Evolutionary conservation across 30 jellyfish, hydroid and myxozoan species (phyloP), one percentile per base, ranked within the genome.

Genomic region (Aurelia sp.): DNA sequence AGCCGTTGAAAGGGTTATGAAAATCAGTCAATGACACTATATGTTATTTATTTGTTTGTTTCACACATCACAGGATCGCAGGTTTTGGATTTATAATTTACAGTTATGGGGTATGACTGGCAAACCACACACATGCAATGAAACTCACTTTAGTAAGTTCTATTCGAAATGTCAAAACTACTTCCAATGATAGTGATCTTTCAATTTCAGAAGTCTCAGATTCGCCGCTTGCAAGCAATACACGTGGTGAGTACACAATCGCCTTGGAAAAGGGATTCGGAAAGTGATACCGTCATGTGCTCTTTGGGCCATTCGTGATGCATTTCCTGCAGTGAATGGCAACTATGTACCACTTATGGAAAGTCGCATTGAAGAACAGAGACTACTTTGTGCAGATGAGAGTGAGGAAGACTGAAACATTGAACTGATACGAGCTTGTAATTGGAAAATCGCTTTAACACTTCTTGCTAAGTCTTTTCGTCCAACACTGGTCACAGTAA

Each of bases 241-340:
- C 63, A 72, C 93, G 41, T 83, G 88, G 93, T 83, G 93, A 87
- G 78, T 83, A 13, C 93, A 83, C 67, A 83, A 83, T 3, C 37
- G 87, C 31, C 79, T 69, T 53, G 91, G 91, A n/a, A 81, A 69
- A 66, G 70, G 23, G 27, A 76, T 81, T 52, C n/a, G 91, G 57
- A 81, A 77, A 35, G 88, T 83, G 68, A 83, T 83, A 31, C 93
- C 93, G 48, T 83, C 93, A 12, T 83, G 93, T 31, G 79, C 93
- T 59, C 35, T 66, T 27, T 73, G 79, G 73, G 78, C 86, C 19
- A 84, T 81, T 27, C 75, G 85, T 30, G 33, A 27, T 2, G 33
- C 33, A 27, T 81, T 13, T 69, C 91, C 91, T 33, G 33, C 73
- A 7, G 70, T 30, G 21, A 68, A 72, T 58, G 69, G 30, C 51